Base-by-base conservation (phyloP, 1,140 invertebrate genomes). In the Lithobius niger region DNA sequence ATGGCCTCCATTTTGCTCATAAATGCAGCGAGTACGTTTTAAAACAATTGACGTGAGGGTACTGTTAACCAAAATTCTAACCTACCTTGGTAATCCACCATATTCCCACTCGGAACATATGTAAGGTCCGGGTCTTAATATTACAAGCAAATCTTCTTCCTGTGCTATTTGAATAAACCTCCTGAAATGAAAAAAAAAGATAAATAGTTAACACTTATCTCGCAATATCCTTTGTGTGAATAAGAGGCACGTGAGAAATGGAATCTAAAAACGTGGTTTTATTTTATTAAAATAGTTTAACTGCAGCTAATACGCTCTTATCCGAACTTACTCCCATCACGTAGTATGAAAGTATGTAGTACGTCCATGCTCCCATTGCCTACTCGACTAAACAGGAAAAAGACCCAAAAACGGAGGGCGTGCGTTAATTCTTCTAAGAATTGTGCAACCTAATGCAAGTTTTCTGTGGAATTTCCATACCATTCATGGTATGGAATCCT, bases 51-150 rank as follows among this genome's bases (percentile, higher is more conserved):
- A n/a, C n/a, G n/a, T n/a, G n/a, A n/a, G n/a, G n/a, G n/a, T n/a
- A n/a, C n/a, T n/a, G n/a, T n/a, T n/a, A n/a, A n/a, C n/a, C n/a
- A n/a, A n/a, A n/a, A n/a, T 26, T 19, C 6, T 40, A 13, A 45
- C 3, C 45, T 64, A 69, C 63, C 61, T 67, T 47, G 68, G 60
- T 54, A 71, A 60, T 48, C 71, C 69, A 43, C 73, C 71, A 58
- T 74, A 75, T 57, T 85, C 83, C 67, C 82, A 79, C 71, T 87
- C 84, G 15, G 71, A 66, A 58, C 73, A 74, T 56, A 77, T 75
- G 57, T 74, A 77, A 24, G 76, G 76, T 27, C 76, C 75, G 36
- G 71, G 69, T 26, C 75, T 50, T 31, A 77, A 57, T 47, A 77
- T 66, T n/a, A 73, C 71, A 21, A 74, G 65, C 16, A 76, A 63